phyloP scores from a whole-genome alignment of 2,888 invertebrate species.

The Coenonympha glycerion region DNA sequence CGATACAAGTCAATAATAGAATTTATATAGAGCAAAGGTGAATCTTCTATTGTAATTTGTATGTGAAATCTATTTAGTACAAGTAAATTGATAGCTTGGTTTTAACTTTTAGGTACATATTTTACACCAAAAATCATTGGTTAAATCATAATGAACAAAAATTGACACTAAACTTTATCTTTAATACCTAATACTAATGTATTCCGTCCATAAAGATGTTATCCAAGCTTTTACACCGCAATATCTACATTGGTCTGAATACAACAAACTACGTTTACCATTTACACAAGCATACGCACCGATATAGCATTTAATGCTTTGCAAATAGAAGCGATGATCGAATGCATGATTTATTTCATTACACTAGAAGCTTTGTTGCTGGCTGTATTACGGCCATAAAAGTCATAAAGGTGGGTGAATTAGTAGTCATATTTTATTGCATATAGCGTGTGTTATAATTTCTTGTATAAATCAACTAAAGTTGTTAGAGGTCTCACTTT shows the following conservation, averaged over 20 bases:
- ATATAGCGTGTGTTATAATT: slow-evolving; percentile 12
- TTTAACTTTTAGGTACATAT: too few species aligned
- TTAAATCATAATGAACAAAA: too few species aligned
- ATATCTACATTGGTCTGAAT: slow-evolving; percentile 11
- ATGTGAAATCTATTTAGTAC: too few species aligned
- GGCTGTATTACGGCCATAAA: slow-evolving; percentile 15
- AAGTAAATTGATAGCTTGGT: too few species aligned
- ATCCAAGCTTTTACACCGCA: slow-evolving; percentile 22
- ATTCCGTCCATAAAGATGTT: slow-evolving; percentile 26
- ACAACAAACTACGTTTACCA: neutral
- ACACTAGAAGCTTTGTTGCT: slow-evolving; percentile 16
- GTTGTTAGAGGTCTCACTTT: slow-evolving; percentile 4
- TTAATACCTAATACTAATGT: slow-evolving; percentile 21
- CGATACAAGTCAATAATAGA: too few species aligned
- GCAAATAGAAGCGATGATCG: slow-evolving; percentile 13
- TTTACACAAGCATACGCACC: neutral
- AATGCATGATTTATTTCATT: slow-evolving; percentile 15
- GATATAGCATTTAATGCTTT: slow-evolving; percentile 7
- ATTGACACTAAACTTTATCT: neutral
- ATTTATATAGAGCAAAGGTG: too few species aligned
- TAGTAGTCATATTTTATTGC: slow-evolving; percentile 21
- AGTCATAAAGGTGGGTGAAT: slow-evolving; percentile 22
- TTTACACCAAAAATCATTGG: too few species aligned
- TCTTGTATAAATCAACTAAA: slow-evolving; percentile 14
- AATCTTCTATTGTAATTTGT: too few species aligned